Evolutionary conservation across 2,797 vertebrate species (phyloP), one percentile per base, ranked within the genome.

Genomic region (Eulemur rubriventer): DNA sequence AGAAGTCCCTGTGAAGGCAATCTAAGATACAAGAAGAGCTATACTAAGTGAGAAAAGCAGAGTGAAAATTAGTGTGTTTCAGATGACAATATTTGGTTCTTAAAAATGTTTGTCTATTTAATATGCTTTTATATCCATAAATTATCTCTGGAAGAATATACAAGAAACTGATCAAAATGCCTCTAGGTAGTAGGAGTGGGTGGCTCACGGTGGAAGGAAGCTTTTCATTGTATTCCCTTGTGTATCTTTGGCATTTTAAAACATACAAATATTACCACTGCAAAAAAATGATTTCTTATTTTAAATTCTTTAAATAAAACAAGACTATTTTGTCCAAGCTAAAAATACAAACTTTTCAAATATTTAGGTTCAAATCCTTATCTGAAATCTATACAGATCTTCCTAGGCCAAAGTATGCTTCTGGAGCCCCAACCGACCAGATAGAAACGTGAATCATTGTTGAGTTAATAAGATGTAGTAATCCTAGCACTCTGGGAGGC

Each of bases 341-440:
- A 79, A 50, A 89, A 95, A 55, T 24, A 35, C 26, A 96, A 91
- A 82, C 30, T 11, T 94, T 90, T 61, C 63, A 13, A 78, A 35
- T 43, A 73, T 6, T 94, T 89, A 76, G 14, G 33, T 82, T 89
- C 26, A 83, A 94, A 94, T 92, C 55, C 70, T 92, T 90, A 94
- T 65, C 48, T 92, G 79, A 94, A 94, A 75, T 86, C 46, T 91
- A 65, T 69, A 86, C 75, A 89, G 80, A 79, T 57, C 88, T 92
- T 86, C 76, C 69, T 50, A 88, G 73, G 73, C 83, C 63, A 95
- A 95, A 93, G 43, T 85, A 24, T 90, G 69, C 92, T 94, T 92
- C 65, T 96, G 63, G 46, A 43, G 16, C 57, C 22, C 43, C 82
- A 95, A 70, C 6, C 17, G 75, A 67, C 12, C 76, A 7, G 52